Evolutionary conservation across 2,797 vertebrate genomes (phyloP).

Genomic region (Acipenser oxyrinchus): DNA sequence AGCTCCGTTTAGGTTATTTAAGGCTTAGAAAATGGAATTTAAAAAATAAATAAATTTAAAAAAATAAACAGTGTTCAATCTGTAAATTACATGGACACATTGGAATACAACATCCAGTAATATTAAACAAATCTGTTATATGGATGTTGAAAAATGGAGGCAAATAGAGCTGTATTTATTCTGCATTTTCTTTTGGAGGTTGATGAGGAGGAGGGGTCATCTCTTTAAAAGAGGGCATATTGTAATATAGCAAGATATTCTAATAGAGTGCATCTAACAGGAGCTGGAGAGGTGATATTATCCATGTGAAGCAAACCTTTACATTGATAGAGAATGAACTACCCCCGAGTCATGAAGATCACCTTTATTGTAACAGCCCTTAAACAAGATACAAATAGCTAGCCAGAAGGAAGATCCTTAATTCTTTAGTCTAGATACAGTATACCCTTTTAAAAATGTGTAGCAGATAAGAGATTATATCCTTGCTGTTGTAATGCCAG

Average conservation of each 20-base stretch:
- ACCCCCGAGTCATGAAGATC: no score
- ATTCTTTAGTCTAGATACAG: no score
- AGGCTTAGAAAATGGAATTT: conserved; percentile 20
- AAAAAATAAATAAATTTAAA: no score
- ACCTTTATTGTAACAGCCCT: no score
- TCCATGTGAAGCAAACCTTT: no score
- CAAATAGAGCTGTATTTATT: neutral
- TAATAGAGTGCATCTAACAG: no score
- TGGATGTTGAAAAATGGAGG: conserved; percentile 1
- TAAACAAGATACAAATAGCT: no score
- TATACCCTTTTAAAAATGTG: no score
- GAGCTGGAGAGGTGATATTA: no score
- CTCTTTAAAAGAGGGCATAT: neutral
- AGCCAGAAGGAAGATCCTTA: no score
- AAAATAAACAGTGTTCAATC: conserved; percentile 14
- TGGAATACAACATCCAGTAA: conserved; percentile 6
- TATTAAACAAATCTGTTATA: conserved; percentile 13
- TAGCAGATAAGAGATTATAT: neutral
- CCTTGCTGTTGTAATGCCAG: neutral
- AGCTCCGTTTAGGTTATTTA: conserved; percentile 20
- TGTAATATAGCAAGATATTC: no score
- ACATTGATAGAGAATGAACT: no score
- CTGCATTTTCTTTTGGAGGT: neutral
- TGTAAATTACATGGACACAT: conserved; percentile 16
- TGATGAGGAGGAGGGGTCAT: neutral